Evolutionary conservation across 2,113 vertebrate genomes (phyloP).

Genomic region (Fregetta grallaria): DNA sequence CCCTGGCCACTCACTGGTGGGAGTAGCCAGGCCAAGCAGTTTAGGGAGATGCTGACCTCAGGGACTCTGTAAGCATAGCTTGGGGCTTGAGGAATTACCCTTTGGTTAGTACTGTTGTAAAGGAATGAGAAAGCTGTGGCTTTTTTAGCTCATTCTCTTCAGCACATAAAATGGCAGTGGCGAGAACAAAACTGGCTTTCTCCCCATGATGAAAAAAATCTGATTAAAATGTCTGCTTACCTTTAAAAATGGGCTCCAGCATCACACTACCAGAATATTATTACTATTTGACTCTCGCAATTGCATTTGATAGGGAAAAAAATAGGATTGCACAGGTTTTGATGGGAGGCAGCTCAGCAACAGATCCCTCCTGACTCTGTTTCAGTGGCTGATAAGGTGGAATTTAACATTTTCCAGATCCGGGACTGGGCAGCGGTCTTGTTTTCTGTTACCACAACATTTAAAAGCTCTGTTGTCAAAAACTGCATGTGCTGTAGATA

Average conservation of each 20-base stretch:
- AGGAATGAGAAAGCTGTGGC: neutral
- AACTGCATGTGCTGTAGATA: neutral
- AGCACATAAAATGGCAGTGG: neutral
- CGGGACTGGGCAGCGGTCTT: neutral
- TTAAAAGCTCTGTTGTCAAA: neutral
- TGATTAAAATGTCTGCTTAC: neutral
- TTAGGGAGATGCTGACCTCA: neutral
- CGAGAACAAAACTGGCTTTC: neutral
- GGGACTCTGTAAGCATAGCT: neutral
- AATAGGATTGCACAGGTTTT: neutral
- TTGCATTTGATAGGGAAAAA: neutral
- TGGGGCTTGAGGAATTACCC: neutral
- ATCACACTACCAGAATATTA: neutral
- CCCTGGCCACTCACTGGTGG: neutral
- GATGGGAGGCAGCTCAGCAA: neutral
- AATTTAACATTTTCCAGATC: slow-evolving; percentile 52
- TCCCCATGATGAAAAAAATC: neutral
- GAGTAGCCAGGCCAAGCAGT: neutral
- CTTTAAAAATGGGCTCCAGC: neutral
- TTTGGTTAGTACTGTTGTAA: neutral
- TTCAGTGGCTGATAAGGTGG: slow-evolving; percentile 32
- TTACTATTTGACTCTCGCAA: neutral
- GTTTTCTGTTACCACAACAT: neutral
- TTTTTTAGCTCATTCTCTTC: neutral
- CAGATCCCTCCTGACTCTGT: neutral